Percentiles rank a stretch among this genome's conserved stretches.
Evolutionary conservation across 2,113 vertebrate genomes (phyloP).

Genomic region (Axis porcinus): DNA sequence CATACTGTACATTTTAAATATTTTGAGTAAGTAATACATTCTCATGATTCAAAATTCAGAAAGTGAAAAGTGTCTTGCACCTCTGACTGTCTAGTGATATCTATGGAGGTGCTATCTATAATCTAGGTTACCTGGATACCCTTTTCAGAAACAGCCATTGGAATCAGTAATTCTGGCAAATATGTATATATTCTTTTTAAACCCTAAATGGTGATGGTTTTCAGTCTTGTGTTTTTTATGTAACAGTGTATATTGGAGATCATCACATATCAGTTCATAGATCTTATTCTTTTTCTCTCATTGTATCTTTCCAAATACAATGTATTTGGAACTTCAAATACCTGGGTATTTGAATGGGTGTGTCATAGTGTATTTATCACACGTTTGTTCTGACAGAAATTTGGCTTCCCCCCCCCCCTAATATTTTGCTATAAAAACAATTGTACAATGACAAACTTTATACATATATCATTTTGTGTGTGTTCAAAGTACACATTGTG

Average conservation of each 20-base stretch:
- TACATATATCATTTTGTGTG: neutral
- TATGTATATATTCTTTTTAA: neutral
- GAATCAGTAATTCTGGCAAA: neutral
- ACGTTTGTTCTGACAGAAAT: neutral
- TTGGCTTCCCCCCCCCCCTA: neutral
- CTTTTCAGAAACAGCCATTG: neutral
- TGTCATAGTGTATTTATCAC: neutral
- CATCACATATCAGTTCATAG: neutral
- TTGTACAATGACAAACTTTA: neutral
- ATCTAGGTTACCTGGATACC: neutral
- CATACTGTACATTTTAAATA: neutral
- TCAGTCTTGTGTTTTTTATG: neutral
- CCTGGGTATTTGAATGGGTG: neutral
- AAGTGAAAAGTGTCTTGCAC: neutral
- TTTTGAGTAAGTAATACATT: neutral
- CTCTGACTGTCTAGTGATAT: neutral
- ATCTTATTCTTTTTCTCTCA: neutral
- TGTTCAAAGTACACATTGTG: neutral
- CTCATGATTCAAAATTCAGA: neutral
- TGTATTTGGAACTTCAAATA: neutral
- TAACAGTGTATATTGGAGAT: neutral
- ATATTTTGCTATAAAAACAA: neutral
- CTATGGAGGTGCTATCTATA: neutral
- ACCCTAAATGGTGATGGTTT: neutral
- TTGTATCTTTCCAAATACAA: too few species aligned